These are phyloP conservation scores for Xestoiulus laeticollis DNA, from an alignment of 2,888 invertebrate genomes.

Conservation along the genomic window DNA sequence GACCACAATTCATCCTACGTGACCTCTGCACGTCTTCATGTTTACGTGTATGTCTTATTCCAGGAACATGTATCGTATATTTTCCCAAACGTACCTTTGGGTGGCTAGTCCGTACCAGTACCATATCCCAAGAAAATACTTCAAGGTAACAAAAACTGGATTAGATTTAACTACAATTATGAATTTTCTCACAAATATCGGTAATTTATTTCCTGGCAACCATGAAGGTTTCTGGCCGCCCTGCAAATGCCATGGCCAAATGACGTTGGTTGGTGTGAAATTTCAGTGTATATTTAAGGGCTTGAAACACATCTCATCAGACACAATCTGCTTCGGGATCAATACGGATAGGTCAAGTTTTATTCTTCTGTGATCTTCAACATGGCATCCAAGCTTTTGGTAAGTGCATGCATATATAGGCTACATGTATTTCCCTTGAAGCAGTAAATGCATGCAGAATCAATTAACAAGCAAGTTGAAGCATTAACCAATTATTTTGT, in stretches of 20 bases:
- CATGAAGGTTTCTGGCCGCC: background rate
- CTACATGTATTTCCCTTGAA: no score
- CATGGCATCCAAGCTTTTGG: slow-evolving; percentile 19
- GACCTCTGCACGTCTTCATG: background rate
- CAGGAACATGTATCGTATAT: background rate
- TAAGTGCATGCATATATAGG: background rate
- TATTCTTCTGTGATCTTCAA: background rate
- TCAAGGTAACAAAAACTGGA: slow-evolving; percentile 21
- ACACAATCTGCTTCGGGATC: background rate
- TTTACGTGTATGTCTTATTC: background rate
- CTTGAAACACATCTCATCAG: background rate
- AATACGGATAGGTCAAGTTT: background rate
- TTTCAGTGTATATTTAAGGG: background rate
- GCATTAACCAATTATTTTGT: no score
- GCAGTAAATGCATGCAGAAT: no score
- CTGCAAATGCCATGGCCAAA: background rate
- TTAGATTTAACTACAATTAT: background rate
- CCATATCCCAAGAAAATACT: background rate
- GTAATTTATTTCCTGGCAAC: background rate
- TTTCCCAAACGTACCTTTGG: background rate
- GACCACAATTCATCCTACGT: background rate
- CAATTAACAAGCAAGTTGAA: no score
- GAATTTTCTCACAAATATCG: background rate
- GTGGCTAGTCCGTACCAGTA: background rate
- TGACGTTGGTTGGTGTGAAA: background rate